Evolutionary conservation across 1,140 invertebrate genomes (phyloP).

Genomic region (Antheraea mylitta): DNA sequence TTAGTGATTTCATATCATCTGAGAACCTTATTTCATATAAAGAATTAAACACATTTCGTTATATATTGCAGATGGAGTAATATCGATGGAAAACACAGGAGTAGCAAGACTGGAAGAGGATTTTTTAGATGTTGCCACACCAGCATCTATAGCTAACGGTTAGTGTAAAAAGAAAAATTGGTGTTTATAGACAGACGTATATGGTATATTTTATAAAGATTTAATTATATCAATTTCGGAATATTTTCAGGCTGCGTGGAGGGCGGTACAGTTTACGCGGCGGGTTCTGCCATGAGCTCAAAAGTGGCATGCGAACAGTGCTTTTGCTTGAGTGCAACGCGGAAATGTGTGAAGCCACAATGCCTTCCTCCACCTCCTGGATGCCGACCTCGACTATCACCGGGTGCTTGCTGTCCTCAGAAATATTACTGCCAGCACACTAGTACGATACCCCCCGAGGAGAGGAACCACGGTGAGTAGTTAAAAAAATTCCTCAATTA

Average conservation of each 20-base stretch:
- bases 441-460: conserved; percentile 28
- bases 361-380: conserved; percentile 89
- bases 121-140: conserved; percentile 29
- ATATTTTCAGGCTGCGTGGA: conserved; percentile 83
- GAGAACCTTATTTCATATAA: too few relatives aligned
- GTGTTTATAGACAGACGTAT: too few relatives aligned
- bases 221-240: conserved; percentile 20
- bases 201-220: background rate
- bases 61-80: conserved; percentile 51
- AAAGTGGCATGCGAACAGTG: conserved; percentile 91
- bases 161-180: conserved; percentile 18
- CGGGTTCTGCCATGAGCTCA: conserved; percentile 91
- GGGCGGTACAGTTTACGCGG: conserved; percentile 87
- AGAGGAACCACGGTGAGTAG: conserved; percentile 41
- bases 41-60: background rate
- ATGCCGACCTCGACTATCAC: conserved; percentile 83
- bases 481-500: background rate
- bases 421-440: conserved; percentile 88
- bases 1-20: too few relatives aligned
- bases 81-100: conserved; percentile 33
- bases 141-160: conserved; percentile 42
- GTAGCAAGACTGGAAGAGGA: conserved; percentile 36
- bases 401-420: conserved; percentile 90
- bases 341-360: conserved; percentile 89
- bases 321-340: conserved; percentile 88